phyloP scores from a whole-genome alignment of 2,113 vertebrate species.

The Crocuta crocuta region DNA sequence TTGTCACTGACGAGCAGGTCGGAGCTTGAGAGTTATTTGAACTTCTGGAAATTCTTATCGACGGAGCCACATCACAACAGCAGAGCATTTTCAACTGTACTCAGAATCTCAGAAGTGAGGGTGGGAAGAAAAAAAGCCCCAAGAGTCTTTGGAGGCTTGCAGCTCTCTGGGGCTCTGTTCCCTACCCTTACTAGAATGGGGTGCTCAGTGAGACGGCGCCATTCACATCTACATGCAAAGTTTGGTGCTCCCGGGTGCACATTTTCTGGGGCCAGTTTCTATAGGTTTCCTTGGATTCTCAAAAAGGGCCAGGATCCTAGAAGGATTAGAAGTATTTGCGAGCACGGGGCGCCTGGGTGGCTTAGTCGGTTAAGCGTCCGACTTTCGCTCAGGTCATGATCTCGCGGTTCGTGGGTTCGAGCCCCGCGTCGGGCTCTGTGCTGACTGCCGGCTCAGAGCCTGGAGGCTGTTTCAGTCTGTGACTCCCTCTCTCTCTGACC shows the following conservation, averaged over 20 bases:
- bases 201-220: neutral
- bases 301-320: neutral
- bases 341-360: too few species aligned
- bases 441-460: too few species aligned
- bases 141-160: neutral
- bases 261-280: neutral
- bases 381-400: too few species aligned
- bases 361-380: too few species aligned
- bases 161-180: neutral
- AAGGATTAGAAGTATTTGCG: neutral
- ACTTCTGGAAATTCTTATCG: neutral
- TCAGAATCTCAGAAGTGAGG: neutral
- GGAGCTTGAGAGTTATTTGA: neutral
- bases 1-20: neutral
- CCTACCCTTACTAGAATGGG: neutral
- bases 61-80: neutral
- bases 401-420: too few species aligned
- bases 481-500: too few species aligned
- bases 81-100: neutral
- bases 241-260: neutral
- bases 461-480: too few species aligned
- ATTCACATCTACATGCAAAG: neutral
- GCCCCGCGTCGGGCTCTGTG: too few species aligned
- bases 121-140: neutral
- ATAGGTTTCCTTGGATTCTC: neutral